Evolutionary conservation across 2,888 invertebrate species (phyloP).

Genomic region (Dasypogon diadema): DNA sequence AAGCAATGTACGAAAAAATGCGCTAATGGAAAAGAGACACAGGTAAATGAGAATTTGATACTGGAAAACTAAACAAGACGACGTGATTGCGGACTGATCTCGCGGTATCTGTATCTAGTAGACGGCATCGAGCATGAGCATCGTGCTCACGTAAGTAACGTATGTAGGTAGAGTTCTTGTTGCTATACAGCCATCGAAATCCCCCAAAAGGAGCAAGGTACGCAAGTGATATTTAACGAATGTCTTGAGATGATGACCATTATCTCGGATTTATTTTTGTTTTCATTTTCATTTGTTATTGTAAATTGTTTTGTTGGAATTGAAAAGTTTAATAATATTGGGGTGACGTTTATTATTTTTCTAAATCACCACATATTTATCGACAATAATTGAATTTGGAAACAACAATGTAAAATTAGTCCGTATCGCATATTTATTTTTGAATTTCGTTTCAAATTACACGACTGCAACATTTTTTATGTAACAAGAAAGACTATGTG

Average conservation of each 20-base stretch:
- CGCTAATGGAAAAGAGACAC: conserved; percentile 47
- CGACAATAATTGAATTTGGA: too few relatives aligned
- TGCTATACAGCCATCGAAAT: conserved; percentile 1
- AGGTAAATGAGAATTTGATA: conserved; percentile 49
- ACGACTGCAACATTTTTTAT: too few relatives aligned
- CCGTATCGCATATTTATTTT: too few relatives aligned
- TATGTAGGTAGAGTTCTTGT: conserved; percentile 27
- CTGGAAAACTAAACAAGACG: conserved; percentile 44
- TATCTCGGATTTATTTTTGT: conserved; percentile 3
- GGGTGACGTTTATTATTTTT: too few relatives aligned
- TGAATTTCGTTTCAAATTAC: too few relatives aligned
- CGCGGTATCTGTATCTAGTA: conserved; percentile 12
- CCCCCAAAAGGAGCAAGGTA: conserved; percentile 42
- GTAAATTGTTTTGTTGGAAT: too few relatives aligned
- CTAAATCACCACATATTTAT: too few relatives aligned
- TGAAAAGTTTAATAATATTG: too few relatives aligned
- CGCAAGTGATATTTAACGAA: conserved; percentile 44
- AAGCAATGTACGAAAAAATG: conserved; percentile 31
- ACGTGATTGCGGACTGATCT: conserved; percentile 36
- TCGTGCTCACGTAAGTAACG: conserved; percentile 14
- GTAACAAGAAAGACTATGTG: too few relatives aligned
- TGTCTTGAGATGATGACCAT: conserved; percentile 29
- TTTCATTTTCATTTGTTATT: too few relatives aligned
- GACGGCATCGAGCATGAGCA: conserved; percentile 31
- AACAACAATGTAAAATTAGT: too few relatives aligned